Base-by-base conservation (phyloP, 2,888 invertebrate species). In the Busseola fusca region DNA sequence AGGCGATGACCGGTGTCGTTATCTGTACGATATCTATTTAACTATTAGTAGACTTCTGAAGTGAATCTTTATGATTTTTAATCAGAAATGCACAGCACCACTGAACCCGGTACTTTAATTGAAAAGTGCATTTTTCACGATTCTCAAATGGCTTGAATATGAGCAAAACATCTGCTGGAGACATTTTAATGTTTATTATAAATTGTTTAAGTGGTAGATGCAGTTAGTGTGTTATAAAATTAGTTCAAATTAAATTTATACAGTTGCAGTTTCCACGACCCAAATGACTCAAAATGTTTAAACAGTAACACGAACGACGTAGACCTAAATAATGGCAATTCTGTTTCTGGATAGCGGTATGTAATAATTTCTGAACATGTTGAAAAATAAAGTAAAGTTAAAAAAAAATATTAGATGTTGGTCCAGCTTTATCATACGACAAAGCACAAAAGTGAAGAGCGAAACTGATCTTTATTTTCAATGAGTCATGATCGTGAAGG, bases 231-330 rank as follows among this genome's bases (percentile, higher is more conserved):
- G 64, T 45, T 69, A 63, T 71, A 63, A 72, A 72, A 83, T 72
- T 72, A 70, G 79, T 80, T 79, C 63, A 72, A 72, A 71, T 40
- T 80, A 74, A n/a, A n/a, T 82, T 80, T 81, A 66, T 40, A 78
- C 78, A 80, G 83, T 72, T 82, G 69, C 52, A 66, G 66, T 70
- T 64, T 50, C 68, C 62, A 45, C 54, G 63, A 59, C 30, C 65
- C 21, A 42, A 72, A 67, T 78, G 64, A 70, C 67, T 72, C 67
- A 74, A 68, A 72, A 57, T 74, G 62, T 74, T 63, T 67, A 76
- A 78, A 73, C 54, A 27, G 48, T 63, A 72, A 63, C 50, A 62
- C n/a, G 16, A 72, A 62, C 65, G 37, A 62, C 65, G 68, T 48
- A 48, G 80, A 69, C 45, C 30, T 16, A 73, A 79, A 80, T 69